phyloP scores from a whole-genome alignment of 2,888 invertebrate genomes.

The Shargacucullia verbasci region DNA sequence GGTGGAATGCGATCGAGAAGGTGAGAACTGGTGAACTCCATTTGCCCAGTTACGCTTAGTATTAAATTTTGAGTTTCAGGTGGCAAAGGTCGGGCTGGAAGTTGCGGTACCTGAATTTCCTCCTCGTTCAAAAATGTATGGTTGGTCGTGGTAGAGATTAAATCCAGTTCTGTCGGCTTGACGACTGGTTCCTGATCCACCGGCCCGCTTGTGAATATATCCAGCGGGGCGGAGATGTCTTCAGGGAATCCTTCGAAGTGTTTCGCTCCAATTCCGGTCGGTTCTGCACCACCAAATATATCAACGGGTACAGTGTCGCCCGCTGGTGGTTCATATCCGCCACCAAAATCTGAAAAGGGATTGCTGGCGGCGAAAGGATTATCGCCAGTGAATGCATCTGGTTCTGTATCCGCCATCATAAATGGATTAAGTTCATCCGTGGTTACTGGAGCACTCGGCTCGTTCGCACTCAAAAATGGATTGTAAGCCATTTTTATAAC shows the following conservation, averaged over 20 bases:
- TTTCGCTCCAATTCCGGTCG: slow-evolving; percentile 74
- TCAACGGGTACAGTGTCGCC: slow-evolving; percentile 81
- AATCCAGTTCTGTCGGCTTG: slow-evolving; percentile 81
- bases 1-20: slow-evolving; percentile 94
- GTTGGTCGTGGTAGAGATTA: slow-evolving; percentile 72
- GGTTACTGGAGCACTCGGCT: slow-evolving; percentile 86
- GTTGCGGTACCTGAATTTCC: slow-evolving; percentile 66
- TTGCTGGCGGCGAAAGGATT: slow-evolving; percentile 94
- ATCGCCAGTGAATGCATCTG: slow-evolving; percentile 76
- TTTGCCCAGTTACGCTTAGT: slow-evolving; percentile 95
- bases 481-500: slow-evolving; percentile 92
- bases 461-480: slow-evolving; percentile 94
- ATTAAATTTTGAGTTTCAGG: slow-evolving; percentile 96
- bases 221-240: slow-evolving; percentile 39
- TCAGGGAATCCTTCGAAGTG: slow-evolving; percentile 70
- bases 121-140: slow-evolving; percentile 61
- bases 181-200: slow-evolving; percentile 62
- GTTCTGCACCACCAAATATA: slow-evolving; percentile 80
- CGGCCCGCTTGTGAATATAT: slow-evolving; percentile 66
- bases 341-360: slow-evolving; percentile 91
- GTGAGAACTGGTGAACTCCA: slow-evolving; percentile 96
- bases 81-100: slow-evolving; percentile 90
- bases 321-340: slow-evolving; percentile 75
- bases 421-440: slow-evolving; percentile 91
- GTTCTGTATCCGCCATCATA: slow-evolving; percentile 86